Evolutionary conservation across 2,888 invertebrate species (phyloP), one percentile per base, ranked within the genome.

Genomic region (Plemyria rubiginata): DNA sequence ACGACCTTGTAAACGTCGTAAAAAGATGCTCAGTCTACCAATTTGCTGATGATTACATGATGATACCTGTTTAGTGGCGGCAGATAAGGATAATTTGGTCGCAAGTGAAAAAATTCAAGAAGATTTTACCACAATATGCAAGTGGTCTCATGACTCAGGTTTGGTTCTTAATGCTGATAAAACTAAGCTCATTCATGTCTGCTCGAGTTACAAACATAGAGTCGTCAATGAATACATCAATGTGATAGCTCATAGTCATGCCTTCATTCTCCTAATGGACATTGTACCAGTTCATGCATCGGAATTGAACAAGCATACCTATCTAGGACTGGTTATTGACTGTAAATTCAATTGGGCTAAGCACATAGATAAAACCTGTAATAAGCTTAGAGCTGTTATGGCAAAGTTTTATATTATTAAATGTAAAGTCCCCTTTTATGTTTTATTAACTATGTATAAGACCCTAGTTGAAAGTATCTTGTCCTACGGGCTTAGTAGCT

Each of bases 161-260:
- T n/a, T 41, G n/a, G 41, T 41, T 12, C 41, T n/a, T 41, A 41
- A 41, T 13, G 13, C 41, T 13, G 41, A 41, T 41, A 41, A 41
- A 41, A 41, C 41, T 41, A 41, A 41, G 6, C 41, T 41, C 13
- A 41, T 41, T n/a, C 41, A 41, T n/a, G 13, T 41, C 4, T 41
- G 41, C 13, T 41, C 41, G 13, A 41, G 41, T 13, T n/a, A 41
- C 41, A 13, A 13, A 6, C 41, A n/a, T 4, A 41, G 6, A 6
- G 6, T 4, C 13, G 13, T n/a, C 13, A 5, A n/a, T 5, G 13
- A 6, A 13, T n/a, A 41, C 6, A n/a, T n/a, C 5, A 41, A 41
- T n/a, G n/a, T 41, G n/a, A n/a, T 41, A n/a, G 41, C 41, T n/a
- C 41, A 41, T 41, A 41, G 41, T 41, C 41, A 41, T 41, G 41